phyloP scores from a whole-genome alignment of 1,140 invertebrate genomes.

The Pentalonia nigronervosa region DNA sequence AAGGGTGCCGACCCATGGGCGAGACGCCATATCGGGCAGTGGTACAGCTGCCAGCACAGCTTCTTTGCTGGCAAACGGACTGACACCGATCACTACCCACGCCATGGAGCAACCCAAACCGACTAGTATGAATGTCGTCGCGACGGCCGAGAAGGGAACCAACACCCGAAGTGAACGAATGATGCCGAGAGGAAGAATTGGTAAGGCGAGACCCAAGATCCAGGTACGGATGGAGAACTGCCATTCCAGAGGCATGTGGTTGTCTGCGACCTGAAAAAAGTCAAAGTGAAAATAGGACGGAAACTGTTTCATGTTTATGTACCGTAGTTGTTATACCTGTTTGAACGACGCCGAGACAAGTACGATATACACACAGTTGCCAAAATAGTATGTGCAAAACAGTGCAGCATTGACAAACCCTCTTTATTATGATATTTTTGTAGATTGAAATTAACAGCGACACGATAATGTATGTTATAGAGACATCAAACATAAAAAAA shows the following conservation, averaged over 20 bases:
- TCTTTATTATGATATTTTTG: slow-evolving; percentile 49
- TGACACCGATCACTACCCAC: slow-evolving; percentile 41
- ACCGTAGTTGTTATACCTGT: slow-evolving; percentile 67
- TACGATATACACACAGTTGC: slow-evolving; percentile 78
- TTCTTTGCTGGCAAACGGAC: not conserved
- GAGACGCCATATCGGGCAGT: slow-evolving; percentile 57
- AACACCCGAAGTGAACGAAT: slow-evolving; percentile 76
- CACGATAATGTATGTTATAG: not conserved
- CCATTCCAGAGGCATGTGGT: slow-evolving; percentile 61
- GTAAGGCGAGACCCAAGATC: slow-evolving; percentile 70
- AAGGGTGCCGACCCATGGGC: slow-evolving; percentile 48
- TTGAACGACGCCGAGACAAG: slow-evolving; percentile 76
- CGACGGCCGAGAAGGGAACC: slow-evolving; percentile 77
- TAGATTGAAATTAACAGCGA: not conserved
- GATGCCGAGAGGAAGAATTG: slow-evolving; percentile 71
- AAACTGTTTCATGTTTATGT: not conserved
- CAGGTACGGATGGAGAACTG: slow-evolving; percentile 65
- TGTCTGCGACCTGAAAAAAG: slow-evolving; percentile 67
- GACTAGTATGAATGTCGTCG: slow-evolving; percentile 74
- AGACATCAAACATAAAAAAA: not conserved
- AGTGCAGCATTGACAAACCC: slow-evolving; percentile 61
- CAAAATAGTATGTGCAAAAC: slow-evolving; percentile 66
- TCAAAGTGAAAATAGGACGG: not conserved
- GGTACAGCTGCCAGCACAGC: slow-evolving; percentile 46
- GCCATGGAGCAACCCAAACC: slow-evolving; percentile 75